These are phyloP conservation scores for Parochlus steinenii DNA, from an alignment of 2,888 invertebrate genomes.

Conservation along the genomic window DNA sequence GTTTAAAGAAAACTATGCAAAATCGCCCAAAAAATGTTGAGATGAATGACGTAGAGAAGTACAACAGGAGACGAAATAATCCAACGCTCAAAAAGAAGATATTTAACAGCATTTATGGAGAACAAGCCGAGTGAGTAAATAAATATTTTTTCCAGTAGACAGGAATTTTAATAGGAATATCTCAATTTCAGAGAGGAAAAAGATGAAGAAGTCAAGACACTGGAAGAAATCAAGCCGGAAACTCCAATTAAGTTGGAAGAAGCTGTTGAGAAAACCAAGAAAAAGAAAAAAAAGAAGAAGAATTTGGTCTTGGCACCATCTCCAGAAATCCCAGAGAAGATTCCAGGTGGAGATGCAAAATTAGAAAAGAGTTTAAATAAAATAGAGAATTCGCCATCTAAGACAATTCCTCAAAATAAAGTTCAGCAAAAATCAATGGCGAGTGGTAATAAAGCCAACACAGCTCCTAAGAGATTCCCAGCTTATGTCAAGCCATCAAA, in stretches of 20 bases:
- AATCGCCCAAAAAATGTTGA: slow-evolving; percentile 63
- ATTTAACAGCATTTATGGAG: slow-evolving; percentile 56
- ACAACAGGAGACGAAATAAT: slow-evolving; percentile 55
- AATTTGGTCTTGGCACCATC: not conserved
- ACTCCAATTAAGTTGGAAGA: slow-evolving; percentile 12
- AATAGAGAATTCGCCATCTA: no score
- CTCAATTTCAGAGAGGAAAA: slow-evolving; percentile 12
- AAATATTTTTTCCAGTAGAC: slow-evolving; percentile 16
- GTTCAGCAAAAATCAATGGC: slow-evolving; percentile 9
- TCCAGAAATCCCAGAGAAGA: not conserved
- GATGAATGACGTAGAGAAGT: slow-evolving; percentile 59
- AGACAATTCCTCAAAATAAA: not conserved
- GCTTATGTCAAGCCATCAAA: no score
- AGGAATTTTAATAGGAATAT: slow-evolving; percentile 6
- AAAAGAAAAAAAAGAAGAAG: slow-evolving; percentile 19
- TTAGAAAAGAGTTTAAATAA: no score
- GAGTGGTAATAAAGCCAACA: slow-evolving; percentile 14
- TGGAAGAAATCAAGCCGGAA: slow-evolving; percentile 12
- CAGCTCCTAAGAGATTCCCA: slow-evolving; percentile 7
- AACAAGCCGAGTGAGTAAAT: slow-evolving; percentile 22
- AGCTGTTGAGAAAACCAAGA: slow-evolving; percentile 17
- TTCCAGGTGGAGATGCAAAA: not conserved
- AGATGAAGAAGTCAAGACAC: slow-evolving; percentile 11
- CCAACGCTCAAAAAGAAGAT: slow-evolving; percentile 57
- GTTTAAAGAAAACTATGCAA: slow-evolving; percentile 72